phyloP scores from a whole-genome alignment of 2,113 vertebrate genomes.

The Macquaria australasica region DNA sequence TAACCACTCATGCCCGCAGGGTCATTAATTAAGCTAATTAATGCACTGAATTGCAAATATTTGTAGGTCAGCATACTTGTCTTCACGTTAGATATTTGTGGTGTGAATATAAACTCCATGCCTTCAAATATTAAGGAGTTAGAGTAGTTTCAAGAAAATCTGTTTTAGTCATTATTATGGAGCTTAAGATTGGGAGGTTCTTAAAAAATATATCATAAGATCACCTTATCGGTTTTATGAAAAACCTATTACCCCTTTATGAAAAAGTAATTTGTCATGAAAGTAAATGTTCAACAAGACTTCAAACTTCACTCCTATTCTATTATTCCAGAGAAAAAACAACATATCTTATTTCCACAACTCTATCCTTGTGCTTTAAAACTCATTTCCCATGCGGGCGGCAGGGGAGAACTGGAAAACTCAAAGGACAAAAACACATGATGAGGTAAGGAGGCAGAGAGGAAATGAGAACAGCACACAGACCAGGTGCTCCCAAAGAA shows the following conservation, averaged over 20 bases:
- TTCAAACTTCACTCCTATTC: conserved; percentile 5
- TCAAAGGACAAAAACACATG: conserved; percentile 61
- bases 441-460: conserved; percentile 59
- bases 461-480: conserved; percentile 69
- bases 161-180: not conserved
- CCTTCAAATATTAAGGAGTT: conserved; percentile 6
- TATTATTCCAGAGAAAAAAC: not conserved
- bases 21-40: conserved; percentile 59
- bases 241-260: not conserved
- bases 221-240: not conserved
- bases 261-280: conserved; percentile 10
- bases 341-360: conserved; percentile 51
- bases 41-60: conserved; percentile 46
- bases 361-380: conserved; percentile 38
- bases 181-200: not conserved
- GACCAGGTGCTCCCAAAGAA: conserved; percentile 65
- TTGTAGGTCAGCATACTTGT: conserved; percentile 50
- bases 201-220: not conserved
- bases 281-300: conserved; percentile 10
- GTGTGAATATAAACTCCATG: conserved; percentile 27
- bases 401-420: conserved; percentile 50
- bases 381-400: conserved; percentile 68
- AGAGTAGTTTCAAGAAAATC: conserved; percentile 5
- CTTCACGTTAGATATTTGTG: conserved; percentile 30
- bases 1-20: conserved; percentile 47